Base-by-base conservation (phyloP, 2,113 vertebrate species). In the Oceanodroma tethys region DNA sequence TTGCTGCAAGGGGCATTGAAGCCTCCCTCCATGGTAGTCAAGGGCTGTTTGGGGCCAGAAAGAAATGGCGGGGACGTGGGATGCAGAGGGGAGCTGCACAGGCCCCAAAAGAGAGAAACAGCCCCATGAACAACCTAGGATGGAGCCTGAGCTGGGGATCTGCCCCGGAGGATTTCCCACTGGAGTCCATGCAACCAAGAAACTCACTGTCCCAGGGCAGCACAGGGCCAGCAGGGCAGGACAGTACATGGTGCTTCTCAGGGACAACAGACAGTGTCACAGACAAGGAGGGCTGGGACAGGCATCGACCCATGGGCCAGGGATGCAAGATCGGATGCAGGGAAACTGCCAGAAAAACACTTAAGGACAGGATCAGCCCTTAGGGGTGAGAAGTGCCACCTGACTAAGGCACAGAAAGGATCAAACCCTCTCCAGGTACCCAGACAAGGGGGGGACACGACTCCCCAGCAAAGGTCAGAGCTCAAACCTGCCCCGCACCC, bases 381-480 rank as follows among this genome's bases (percentile, higher is more conserved):
- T 5, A 16, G 8, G 45, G 10, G 13, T 50, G 25, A 91, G 36
- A 84, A 66, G 63, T 19, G 32, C 1, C 42, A 67, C 21, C 36
- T n/a, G 32, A 19, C 59, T 45, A 26, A 84, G 58, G 42, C 0
- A 4, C n/a, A 66, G 38, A 70, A 83, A 84, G 34, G 30, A 84
- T n/a, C 26, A 67, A 58, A 40, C 14, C 53, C 30, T 45, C 60
- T 42, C 26, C 6, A 21, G 32, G 13, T 30, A 59, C 16, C 29
- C 66, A 79, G 19, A 26, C 1, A 0, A 0, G 0, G 0, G 23
- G 25, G 32, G 3, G 3, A 56, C 6, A 38, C 4, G 5, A 50
- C 22, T 79, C 27, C 13, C 23, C 43, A 86, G 40, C 52, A 88
- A 25, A 88, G 50, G 27, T 16, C 23, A 58, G 68, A 86, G 71